phyloP scores from a whole-genome alignment of 1,140 invertebrate genomes.

The Lepidurus packardi region DNA sequence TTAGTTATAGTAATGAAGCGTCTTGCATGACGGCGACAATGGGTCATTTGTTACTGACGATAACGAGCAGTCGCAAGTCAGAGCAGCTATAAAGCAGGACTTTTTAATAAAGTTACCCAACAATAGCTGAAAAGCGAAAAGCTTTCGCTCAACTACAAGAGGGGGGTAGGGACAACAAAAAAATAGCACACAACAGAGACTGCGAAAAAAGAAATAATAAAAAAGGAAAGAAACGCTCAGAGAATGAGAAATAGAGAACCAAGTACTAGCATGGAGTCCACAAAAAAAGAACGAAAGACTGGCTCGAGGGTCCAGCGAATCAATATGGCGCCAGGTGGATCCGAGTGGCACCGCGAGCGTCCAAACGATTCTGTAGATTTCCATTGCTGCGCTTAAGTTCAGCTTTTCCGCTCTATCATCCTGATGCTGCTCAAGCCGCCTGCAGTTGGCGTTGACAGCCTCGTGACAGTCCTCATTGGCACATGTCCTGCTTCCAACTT shows the following conservation, averaged over 20 bases:
- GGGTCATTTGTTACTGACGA: not conserved
- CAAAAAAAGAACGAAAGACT: not conserved
- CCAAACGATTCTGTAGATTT: not conserved
- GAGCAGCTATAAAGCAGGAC: not conserved
- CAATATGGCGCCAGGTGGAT: conserved; percentile 18
- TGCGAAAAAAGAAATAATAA: not conserved
- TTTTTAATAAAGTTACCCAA: not conserved
- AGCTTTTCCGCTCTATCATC: too few relatives aligned
- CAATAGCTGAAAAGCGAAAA: not conserved
- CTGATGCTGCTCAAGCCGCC: too few relatives aligned
- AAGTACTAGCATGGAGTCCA: not conserved
- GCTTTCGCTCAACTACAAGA: not conserved
- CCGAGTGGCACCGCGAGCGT: not conserved
- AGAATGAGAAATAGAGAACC: not conserved
- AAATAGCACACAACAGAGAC: not conserved
- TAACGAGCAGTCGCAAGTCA: not conserved
- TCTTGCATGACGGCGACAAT: not conserved
- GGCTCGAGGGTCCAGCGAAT: not conserved
- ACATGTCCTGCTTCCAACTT: too few relatives aligned
- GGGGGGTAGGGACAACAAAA: not conserved
- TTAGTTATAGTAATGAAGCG: not conserved
- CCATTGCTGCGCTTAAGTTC: not conserved
- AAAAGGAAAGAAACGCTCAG: not conserved
- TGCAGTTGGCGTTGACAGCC: too few relatives aligned
- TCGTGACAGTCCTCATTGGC: too few relatives aligned